phyloP scores from a whole-genome alignment of 2,113 vertebrate genomes.

The Crotophaga sulcirostris region DNA sequence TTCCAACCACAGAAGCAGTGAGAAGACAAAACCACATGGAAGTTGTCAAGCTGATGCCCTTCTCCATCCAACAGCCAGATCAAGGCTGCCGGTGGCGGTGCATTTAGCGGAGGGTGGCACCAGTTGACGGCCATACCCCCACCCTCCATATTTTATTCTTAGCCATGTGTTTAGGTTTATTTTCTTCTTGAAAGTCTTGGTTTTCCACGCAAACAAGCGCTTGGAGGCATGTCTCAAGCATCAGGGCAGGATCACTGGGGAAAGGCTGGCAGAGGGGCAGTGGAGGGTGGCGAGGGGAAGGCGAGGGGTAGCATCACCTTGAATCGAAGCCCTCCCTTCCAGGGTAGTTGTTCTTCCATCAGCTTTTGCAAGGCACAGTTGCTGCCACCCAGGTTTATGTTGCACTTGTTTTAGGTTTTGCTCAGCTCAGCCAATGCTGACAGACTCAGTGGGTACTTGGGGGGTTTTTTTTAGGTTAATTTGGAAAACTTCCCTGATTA shows the following conservation, averaged over 20 bases:
- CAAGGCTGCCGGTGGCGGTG: fast-evolving
- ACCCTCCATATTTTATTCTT: not conserved
- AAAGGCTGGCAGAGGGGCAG: fast-evolving
- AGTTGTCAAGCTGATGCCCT: not conserved
- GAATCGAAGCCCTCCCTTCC: not conserved
- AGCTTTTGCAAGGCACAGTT: not conserved
- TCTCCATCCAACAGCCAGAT: not conserved
- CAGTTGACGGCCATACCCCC: fast-evolving
- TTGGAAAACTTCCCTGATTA: constrained; percentile 63
- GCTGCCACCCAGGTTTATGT: not conserved
- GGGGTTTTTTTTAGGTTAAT: constrained; percentile 17
- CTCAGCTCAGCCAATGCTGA: not conserved
- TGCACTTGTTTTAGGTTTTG: not conserved
- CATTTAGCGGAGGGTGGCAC: not conserved
- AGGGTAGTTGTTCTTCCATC: not conserved
- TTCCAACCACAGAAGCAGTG: not conserved
- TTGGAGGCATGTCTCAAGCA: not conserved
- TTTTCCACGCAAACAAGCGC: not conserved
- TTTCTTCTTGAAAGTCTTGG: not conserved
- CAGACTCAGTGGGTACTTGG: not conserved
- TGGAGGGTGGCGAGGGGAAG: too few species aligned
- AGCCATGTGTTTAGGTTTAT: not conserved
- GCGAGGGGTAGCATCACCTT: fast-evolving
- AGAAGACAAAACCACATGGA: not conserved
- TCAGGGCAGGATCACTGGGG: not conserved